Evolutionary conservation across 2,888 invertebrate species (phyloP), one percentile per base, ranked within the genome.

Genomic region (Eledone cirrhosa): DNA sequence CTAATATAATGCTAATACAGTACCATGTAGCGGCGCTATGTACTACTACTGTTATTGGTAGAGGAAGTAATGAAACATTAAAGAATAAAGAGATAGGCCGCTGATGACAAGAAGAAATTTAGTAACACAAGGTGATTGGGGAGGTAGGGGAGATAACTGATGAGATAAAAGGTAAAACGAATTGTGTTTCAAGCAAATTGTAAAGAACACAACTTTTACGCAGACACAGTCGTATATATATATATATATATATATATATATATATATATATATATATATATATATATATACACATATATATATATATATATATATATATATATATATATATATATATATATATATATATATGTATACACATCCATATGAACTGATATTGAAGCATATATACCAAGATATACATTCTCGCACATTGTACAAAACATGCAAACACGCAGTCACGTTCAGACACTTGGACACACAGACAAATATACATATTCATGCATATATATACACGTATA

Each of bases 301-400:
- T 59, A 59, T 59, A 59, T 59, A 59, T 59, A 59, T 59, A 59
- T 59, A 14, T 14, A 59, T 59, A 59, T 59, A 59, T 59, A 59
- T 59, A 59, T 59, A 59, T 59, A 59, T 59, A 59, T 59, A 11
- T 59, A 59, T 59, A 59, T 59, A 59, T 59, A 59, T 59, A 59
- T 59, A 59, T 59, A 59, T 59, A 59, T 13, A 59, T 8, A 59
- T 59, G 24, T 13, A 59, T 13, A 59, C 2, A 59, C 24, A 59
- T 59, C 19, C 24, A 59, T 59, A 59, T 59, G 24, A 8, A 59
- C 24, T 8, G 19, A 59, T 2, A 13, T 59, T n/a, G 22, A 59
- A n/a, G 24, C 24, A 59, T 8, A 13, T 59, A 8, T 59, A 59
- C 24, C 22, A n/a, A 14, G 5, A 59, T 59, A 14, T 59, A 7